Percentiles rank a stretch among this genome's conserved stretches.
These are phyloP conservation scores for Dendrolimus pini DNA, from an alignment of 2,888 invertebrate species.

Conservation along the genomic window DNA sequence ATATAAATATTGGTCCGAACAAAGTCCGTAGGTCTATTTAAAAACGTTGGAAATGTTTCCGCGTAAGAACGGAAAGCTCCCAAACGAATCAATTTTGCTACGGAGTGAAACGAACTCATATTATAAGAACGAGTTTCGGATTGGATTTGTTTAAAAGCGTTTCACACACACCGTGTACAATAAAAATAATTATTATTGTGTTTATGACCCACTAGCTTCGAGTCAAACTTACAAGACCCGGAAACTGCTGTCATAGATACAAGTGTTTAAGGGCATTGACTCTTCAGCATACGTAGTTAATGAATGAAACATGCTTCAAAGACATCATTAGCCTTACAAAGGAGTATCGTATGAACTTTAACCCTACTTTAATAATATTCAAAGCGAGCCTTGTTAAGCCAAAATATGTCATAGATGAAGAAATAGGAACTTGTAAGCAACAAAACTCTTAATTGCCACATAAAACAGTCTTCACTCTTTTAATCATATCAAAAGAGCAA, in stretches of 20 bases:
- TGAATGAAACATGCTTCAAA: not conserved
- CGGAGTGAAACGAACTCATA: no score
- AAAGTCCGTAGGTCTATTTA: no score
- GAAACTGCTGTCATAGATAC: not conserved
- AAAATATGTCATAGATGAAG: slow-evolving; percentile 16
- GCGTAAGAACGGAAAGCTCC: no score
- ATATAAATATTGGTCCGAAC: no score
- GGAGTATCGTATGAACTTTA: not conserved
- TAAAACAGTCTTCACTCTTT: slow-evolving; percentile 73
- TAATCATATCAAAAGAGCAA: slow-evolving; percentile 74
- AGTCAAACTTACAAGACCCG: not conserved
- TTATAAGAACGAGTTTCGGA: no score
- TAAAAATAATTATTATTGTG: not conserved
- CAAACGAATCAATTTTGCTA: no score
- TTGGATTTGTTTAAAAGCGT: no score
- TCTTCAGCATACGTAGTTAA: not conserved
- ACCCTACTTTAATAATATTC: slow-evolving; percentile 12
- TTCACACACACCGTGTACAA: no score
- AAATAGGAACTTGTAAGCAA: slow-evolving; percentile 46
- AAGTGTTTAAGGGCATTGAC: not conserved
- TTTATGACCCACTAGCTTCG: not conserved
- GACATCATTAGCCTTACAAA: not conserved
- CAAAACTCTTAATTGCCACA: slow-evolving; percentile 66
- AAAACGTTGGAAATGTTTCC: no score
- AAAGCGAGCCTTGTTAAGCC: slow-evolving; percentile 17